These are phyloP conservation scores for Sula dactylatra DNA, from an alignment of 2,113 vertebrate genomes.

Conservation along the genomic window DNA sequence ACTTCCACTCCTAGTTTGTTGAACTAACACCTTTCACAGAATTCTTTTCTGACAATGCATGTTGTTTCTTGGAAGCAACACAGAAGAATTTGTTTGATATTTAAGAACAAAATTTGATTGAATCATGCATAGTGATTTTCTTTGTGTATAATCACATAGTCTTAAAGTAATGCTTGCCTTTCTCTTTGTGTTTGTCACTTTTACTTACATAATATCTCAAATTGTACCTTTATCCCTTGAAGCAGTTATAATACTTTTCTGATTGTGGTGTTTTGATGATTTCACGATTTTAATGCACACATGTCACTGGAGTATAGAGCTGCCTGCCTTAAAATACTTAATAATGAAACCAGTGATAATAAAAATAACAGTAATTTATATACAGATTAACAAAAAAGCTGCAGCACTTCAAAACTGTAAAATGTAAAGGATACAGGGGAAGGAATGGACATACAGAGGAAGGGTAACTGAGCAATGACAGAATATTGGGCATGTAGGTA, in stretches of 20 bases:
- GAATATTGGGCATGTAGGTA: background rate
- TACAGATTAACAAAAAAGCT: background rate
- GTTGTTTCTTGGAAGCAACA: background rate
- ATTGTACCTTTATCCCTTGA: background rate
- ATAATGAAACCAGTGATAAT: background rate
- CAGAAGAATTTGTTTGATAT: background rate
- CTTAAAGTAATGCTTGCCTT: background rate
- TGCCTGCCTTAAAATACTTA: background rate
- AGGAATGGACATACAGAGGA: background rate
- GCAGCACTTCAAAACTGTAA: background rate
- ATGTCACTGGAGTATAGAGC: background rate
- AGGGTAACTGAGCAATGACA: background rate
- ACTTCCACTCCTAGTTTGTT: background rate
- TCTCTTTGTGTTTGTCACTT: background rate
- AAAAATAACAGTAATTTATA: background rate
- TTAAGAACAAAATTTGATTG: background rate
- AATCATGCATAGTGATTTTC: background rate
- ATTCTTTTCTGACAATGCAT: background rate
- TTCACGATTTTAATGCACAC: background rate
- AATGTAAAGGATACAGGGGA: background rate
- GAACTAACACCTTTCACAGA: background rate
- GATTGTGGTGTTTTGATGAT: background rate
- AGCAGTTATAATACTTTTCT: background rate
- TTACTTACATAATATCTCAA: background rate
- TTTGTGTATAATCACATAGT: background rate